phyloP scores from a whole-genome alignment of 2,113 vertebrate genomes.

The Aptenodytes patagonicus region DNA sequence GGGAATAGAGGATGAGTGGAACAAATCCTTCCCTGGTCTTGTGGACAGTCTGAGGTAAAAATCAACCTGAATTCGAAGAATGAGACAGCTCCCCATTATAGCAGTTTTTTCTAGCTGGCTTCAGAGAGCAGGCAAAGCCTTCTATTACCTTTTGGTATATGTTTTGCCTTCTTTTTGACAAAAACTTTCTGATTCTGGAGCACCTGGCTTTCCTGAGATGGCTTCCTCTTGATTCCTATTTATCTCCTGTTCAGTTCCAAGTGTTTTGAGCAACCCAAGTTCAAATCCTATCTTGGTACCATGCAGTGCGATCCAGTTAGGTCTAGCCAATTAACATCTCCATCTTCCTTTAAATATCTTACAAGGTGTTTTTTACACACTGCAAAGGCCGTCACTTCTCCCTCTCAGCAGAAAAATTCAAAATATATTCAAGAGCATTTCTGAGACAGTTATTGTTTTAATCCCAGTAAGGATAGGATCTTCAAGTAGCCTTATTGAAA shows the following conservation, averaged over 20 bases:
- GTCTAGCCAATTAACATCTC: neutral
- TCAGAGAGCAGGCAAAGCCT: neutral
- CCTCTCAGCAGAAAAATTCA: neutral
- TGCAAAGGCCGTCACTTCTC: neutral
- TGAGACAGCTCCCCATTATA: neutral
- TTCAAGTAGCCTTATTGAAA: neutral
- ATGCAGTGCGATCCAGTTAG: neutral
- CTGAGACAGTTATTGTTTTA: neutral
- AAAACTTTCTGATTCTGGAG: neutral
- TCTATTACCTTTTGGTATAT: neutral
- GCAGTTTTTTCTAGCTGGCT: neutral
- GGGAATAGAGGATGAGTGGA: neutral
- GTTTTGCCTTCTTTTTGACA: neutral
- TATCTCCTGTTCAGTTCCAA: neutral
- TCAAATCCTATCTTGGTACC: neutral
- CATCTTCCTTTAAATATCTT: neutral
- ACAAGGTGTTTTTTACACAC: neutral
- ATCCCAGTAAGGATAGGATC: neutral
- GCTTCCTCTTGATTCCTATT: neutral
- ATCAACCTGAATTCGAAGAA: neutral
- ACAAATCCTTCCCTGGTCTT: neutral
- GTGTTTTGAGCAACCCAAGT: neutral
- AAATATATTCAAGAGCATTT: neutral
- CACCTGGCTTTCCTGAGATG: neutral
- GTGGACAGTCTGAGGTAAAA: neutral